These are phyloP conservation scores for Porites rus DNA, from an alignment of 92 coral and sea anemone genomes.

Conservation along the genomic window DNA sequence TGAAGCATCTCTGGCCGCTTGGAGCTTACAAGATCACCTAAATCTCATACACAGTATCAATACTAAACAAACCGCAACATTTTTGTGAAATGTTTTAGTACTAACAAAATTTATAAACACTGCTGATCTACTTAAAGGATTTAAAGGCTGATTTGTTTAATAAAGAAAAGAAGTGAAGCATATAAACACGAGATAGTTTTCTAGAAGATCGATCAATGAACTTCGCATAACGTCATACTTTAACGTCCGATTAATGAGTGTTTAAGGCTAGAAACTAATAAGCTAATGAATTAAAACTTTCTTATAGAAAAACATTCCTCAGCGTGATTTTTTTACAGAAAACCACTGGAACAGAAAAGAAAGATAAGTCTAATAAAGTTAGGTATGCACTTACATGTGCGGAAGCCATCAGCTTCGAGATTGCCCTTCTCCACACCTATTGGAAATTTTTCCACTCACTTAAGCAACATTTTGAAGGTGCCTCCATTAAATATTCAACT, in stretches of 20 bases:
- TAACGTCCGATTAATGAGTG: background rate
- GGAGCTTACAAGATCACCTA: background rate
- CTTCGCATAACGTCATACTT: conserved; percentile 25
- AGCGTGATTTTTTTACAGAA: conserved; percentile 5
- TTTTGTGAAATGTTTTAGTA: too few relatives aligned
- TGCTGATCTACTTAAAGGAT: background rate
- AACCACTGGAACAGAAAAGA: conserved; percentile 17
- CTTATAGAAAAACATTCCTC: background rate
- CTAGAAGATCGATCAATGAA: conserved; percentile 28
- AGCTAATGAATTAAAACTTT: background rate
- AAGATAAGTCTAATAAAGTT: conserved; percentile 10
- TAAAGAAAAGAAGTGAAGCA: conserved; percentile 29
- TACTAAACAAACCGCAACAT: background rate
- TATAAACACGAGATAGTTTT: conserved; percentile 3
- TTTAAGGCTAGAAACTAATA: background rate
- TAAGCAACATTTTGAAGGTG: background rate
- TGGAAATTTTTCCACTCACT: background rate
- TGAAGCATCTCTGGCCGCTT: background rate
- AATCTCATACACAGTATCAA: background rate
- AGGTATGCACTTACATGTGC: conserved; percentile 20
- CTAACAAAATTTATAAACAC: background rate
- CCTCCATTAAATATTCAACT: background rate
- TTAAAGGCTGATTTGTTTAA: background rate
- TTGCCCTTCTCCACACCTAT: background rate
- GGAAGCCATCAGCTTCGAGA: conserved; percentile 8